Percentiles rank a stretch among this genome's conserved stretches.
Evolutionary conservation across 2,888 invertebrate genomes (phyloP).

Genomic region (Orchesella flavescens): DNA sequence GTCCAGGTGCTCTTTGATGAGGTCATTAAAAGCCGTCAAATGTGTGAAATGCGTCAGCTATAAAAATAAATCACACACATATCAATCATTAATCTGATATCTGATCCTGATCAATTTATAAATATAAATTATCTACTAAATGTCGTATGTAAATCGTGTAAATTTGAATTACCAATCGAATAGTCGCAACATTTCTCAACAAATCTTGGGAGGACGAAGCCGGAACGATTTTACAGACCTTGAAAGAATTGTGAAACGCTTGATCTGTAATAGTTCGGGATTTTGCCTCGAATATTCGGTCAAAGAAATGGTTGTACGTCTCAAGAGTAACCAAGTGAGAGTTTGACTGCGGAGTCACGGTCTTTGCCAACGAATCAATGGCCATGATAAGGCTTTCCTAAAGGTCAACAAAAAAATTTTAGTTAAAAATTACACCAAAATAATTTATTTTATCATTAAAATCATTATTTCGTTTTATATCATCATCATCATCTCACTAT

Average conservation of each 20-base stretch:
- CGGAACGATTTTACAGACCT: slow-evolving; percentile 3
- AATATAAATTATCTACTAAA: not conserved
- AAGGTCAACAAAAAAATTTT: not conserved
- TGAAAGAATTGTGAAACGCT: slow-evolving; percentile 15
- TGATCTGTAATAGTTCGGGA: not conserved
- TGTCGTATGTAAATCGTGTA: not conserved
- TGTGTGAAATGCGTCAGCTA: not conserved
- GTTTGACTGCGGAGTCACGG: not conserved
- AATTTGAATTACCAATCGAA: slow-evolving; percentile 23
- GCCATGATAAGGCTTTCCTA: slow-evolving; percentile 13
- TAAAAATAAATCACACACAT: too few species aligned
- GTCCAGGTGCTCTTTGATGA: not conserved
- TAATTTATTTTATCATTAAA: too few species aligned
- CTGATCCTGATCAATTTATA: not conserved
- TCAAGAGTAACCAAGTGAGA: slow-evolving; percentile 18
- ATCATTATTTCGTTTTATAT: too few species aligned
- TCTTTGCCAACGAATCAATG: slow-evolving; percentile 11
- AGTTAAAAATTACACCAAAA: not conserved
- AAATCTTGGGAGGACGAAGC: not conserved
- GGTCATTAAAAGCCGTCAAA: not conserved
- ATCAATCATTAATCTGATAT: not conserved
- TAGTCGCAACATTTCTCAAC: slow-evolving; percentile 17
- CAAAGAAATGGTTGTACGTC: slow-evolving; percentile 29
- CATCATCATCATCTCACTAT: slow-evolving; percentile 4
- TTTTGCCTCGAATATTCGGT: not conserved